These are phyloP conservation scores for Eriosoma lanigerum DNA, from an alignment of 1,140 invertebrate species.

Conservation along the genomic window DNA sequence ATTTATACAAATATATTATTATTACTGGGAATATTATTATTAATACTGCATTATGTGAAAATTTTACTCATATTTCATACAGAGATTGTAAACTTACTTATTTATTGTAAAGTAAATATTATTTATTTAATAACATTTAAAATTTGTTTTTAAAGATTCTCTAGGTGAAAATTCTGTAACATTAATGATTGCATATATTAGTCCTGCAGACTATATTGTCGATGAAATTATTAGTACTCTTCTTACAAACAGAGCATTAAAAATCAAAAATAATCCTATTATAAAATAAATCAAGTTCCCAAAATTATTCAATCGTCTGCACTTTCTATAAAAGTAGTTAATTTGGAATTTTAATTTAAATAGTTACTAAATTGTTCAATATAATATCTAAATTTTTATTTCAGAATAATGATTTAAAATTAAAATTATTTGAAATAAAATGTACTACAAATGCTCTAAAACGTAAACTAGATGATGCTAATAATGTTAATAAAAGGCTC, in stretches of 20 bases:
- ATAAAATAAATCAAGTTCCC: slow-evolving; percentile 98
- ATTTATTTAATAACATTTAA: too few relatives aligned
- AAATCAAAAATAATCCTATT: slow-evolving; percentile 97
- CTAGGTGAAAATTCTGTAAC: slow-evolving; percentile 98
- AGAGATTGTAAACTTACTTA: slow-evolving; percentile 89
- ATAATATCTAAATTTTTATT: too few relatives aligned
- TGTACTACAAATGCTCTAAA: slow-evolving; percentile 66
- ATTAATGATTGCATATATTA: slow-evolving; percentile 97
- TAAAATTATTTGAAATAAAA: slow-evolving; percentile 41
- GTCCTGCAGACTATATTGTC: slow-evolving; percentile 95
- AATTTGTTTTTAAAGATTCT: neutral
- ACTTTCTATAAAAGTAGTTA: slow-evolving; percentile 83
- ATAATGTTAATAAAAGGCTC: slow-evolving; percentile 76
- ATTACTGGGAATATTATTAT: slow-evolving; percentile 93
- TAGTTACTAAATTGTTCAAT: neutral
- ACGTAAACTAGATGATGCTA: slow-evolving; percentile 81
- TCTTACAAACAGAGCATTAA: slow-evolving; percentile 89
- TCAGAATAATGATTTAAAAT: slow-evolving; percentile 26
- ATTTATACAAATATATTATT: slow-evolving; percentile 90
- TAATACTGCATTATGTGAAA: slow-evolving; percentile 79
- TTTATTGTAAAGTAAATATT: slow-evolving; percentile 74
- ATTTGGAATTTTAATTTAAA: neutral
- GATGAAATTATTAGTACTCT: slow-evolving; percentile 98
- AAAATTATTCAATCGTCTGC: slow-evolving; percentile 96
- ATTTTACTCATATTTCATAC: slow-evolving; percentile 76